Percentiles rank a stretch among this genome's conserved stretches.
Conservation (phyloP, 2,888 invertebrate species). For the Oscheius myriophilus region DNA sequence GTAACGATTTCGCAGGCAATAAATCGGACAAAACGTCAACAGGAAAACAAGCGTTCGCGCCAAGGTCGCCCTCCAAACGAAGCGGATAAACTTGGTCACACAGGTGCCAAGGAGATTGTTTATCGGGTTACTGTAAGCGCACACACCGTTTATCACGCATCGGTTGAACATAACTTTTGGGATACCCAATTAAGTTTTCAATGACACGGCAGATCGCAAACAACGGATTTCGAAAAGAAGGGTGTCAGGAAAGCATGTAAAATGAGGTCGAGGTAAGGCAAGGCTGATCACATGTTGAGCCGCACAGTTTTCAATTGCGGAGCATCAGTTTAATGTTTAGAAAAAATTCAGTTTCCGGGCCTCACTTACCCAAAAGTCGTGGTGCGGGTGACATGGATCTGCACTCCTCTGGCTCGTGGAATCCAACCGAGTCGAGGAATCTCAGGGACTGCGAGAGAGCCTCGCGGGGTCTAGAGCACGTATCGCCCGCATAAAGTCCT, state of each 20-base stretch:
- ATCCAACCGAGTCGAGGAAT: constrained; percentile 67
- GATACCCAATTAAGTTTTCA: no score
- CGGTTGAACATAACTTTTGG: background rate
- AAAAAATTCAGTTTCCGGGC: no score
- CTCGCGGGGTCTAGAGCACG: constrained; percentile 67
- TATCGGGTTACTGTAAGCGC: background rate
- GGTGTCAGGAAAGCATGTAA: no score
- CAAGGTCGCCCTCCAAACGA: no score
- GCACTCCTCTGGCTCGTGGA: constrained; percentile 68
- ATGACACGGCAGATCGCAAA: background rate
- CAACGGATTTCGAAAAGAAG: background rate
- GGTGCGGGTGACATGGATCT: constrained; percentile 36
- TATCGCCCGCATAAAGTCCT: constrained; percentile 69
- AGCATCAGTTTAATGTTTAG: background rate
- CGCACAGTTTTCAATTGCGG: no score
- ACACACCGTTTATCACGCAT: background rate
- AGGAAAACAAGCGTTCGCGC: no score
- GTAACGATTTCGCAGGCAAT: no score
- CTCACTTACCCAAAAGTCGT: constrained; percentile 7
- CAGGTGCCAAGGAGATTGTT: no score
- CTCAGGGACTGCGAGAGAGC: constrained; percentile 66
- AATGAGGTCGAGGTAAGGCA: no score
- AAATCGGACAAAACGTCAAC: no score
- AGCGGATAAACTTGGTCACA: no score
- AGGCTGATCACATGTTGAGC: no score